Evolutionary conservation across 2,888 invertebrate species (phyloP), one percentile per base, ranked within the genome.

Genomic region (Prosopocoilus inquinatus): DNA sequence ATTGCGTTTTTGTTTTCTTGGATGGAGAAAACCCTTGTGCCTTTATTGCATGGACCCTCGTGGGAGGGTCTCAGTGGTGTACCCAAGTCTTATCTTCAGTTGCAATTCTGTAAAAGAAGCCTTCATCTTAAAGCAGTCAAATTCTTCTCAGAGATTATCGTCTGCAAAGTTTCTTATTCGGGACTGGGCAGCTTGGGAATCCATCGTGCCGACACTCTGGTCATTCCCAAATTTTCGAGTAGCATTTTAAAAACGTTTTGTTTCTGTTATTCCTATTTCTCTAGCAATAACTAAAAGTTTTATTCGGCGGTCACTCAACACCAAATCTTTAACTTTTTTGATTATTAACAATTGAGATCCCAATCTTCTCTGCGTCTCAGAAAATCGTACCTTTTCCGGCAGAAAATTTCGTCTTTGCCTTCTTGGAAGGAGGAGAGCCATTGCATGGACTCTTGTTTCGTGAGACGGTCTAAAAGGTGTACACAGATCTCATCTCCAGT

Each of bases 61-160:
- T 48, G 36, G 35, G 36, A 48, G 48, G 48, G 35, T 36, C 48
- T 2, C 48, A 48, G 48, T 48, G 48, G 36, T 36, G 48, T 33
- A 48, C 48, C 9, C 48, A 8, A 5, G 9, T 48, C 35, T 48
- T 36, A 48, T 48, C 48, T 15, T 12, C 47, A 46, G 20, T 47
- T 50, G 12, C 50, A 47, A 50, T 50, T 46, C 45, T 46, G 15
- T 47, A 50, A 9, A 45, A 50, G 50, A 50, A 44, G 44, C n/a
- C 35, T 34, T 34, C 35, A 34, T 34, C 35, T 34, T 34, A 45
- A 48, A n/a, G 9, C 38, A 11, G 2, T 32, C 15, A 49, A 20
- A 11, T 45, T 11, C 16, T 11, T 5, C 9, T 11, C 9, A 8
- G 5, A 50, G 16, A 28, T 46, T 50, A 3, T 46, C 50, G 9